Percentiles rank a stretch among this genome's conserved stretches.
These are phyloP conservation scores for Damaliscus lunatus DNA, from an alignment of 2,113 vertebrate species.

Conservation along the genomic window DNA sequence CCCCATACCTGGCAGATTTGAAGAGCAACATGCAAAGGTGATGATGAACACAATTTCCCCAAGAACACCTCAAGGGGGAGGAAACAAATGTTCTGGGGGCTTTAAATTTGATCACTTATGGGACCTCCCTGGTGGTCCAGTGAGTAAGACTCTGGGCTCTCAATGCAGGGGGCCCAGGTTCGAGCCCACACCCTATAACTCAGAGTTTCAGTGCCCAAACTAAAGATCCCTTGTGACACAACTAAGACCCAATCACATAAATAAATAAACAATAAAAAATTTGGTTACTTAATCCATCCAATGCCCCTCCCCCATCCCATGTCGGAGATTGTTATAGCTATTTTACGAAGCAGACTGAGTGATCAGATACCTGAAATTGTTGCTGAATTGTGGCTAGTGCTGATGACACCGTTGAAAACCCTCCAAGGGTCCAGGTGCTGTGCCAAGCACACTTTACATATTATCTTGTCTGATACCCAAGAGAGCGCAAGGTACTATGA, in stretches of 20 bases:
- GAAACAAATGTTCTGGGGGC: not conserved
- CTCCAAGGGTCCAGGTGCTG: not conserved
- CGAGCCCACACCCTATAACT: not conserved
- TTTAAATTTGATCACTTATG: not conserved
- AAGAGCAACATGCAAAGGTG: not conserved
- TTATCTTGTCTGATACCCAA: not conserved
- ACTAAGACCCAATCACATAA: not conserved
- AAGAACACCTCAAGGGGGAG: not conserved
- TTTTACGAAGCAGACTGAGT: not conserved
- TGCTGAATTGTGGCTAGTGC: too few relatives aligned
- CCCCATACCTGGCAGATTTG: not conserved
- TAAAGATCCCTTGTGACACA: not conserved
- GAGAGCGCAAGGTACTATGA: not conserved
- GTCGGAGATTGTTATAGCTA: fast-evolving
- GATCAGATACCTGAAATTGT: not conserved
- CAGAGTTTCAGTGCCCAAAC: not conserved
- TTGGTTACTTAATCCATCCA: not conserved
- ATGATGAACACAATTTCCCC: not conserved
- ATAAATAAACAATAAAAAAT: not conserved
- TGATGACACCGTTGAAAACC: not conserved
- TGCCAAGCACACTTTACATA: not conserved
- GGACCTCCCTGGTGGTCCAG: not conserved
- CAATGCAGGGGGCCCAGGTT: not conserved
- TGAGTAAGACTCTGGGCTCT: not conserved
- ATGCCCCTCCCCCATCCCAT: fast-evolving